Conservation (phyloP, 1,140 invertebrate genomes). For the Rhyacophila brunnea region DNA sequence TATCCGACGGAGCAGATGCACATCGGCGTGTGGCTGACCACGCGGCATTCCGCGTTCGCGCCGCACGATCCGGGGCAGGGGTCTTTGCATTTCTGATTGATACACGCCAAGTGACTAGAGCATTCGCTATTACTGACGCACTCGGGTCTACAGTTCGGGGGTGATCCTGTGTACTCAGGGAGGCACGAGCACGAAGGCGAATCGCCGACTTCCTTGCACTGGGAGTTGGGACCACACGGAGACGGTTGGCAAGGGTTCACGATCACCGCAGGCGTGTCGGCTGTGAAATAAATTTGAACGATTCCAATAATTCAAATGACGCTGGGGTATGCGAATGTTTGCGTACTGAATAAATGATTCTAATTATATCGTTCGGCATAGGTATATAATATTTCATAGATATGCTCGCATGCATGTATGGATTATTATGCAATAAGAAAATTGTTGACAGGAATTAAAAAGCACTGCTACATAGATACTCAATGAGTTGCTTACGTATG, state of each 20-base stretch:
- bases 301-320: too few relatives aligned
- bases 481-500: constrained; percentile 43
- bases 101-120: constrained; percentile 66
- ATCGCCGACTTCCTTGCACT: constrained; percentile 62
- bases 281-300: constrained; percentile 50
- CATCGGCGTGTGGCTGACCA: constrained; percentile 64
- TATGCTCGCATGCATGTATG: too few relatives aligned
- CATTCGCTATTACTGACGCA: constrained; percentile 75
- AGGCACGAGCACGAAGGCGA: constrained; percentile 66
- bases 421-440: too few relatives aligned
- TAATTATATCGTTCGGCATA: too few relatives aligned
- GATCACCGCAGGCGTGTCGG: constrained; percentile 52
- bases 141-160: constrained; percentile 71
- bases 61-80: constrained; percentile 76
- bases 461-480: background rate
- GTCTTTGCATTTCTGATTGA: constrained; percentile 69
- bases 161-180: constrained; percentile 63
- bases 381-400: too few relatives aligned
- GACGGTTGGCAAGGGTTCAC: constrained; percentile 66
- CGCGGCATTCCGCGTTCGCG: constrained; percentile 63
- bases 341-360: too few relatives aligned
- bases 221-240: constrained; percentile 74
- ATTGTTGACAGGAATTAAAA: too few relatives aligned
- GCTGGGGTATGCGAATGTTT: too few relatives aligned
- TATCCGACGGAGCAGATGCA: constrained; percentile 61